phyloP scores from a whole-genome alignment of 1,140 invertebrate genomes.

The Centruroides sculpturatus region DNA sequence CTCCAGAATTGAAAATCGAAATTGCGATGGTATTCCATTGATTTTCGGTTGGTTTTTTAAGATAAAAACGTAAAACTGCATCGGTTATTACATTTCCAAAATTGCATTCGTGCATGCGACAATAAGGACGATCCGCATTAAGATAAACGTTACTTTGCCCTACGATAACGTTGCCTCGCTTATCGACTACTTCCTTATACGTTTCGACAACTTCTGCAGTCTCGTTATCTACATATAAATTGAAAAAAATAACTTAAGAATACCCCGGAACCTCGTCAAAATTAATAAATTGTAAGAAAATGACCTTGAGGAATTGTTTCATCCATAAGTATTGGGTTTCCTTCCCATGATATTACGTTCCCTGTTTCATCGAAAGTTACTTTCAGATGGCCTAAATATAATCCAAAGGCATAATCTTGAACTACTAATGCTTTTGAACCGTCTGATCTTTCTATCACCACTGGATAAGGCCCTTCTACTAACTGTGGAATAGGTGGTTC shows the following conservation, averaged over 20 bases:
- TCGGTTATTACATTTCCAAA: constrained; percentile 68
- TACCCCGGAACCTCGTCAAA: too few species aligned
- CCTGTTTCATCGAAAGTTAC: constrained; percentile 55
- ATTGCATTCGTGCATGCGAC: constrained; percentile 61
- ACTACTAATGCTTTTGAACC: constrained; percentile 66
- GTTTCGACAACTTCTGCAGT: constrained; percentile 43
- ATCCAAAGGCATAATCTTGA: constrained; percentile 81
- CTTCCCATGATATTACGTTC: constrained; percentile 49
- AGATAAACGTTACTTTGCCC: constrained; percentile 23
- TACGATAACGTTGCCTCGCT: constrained; percentile 34
- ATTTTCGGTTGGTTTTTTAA: constrained; percentile 16
- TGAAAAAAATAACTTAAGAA: too few species aligned
- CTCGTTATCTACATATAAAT: constrained; percentile 36
- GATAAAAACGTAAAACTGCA: constrained; percentile 40
- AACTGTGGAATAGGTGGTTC: constrained; percentile 46
- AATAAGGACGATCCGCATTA: constrained; percentile 35
- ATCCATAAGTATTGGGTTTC: constrained; percentile 66
- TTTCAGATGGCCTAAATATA: constrained; percentile 69
- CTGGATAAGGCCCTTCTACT: constrained; percentile 59
- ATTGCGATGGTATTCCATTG: constrained; percentile 61
- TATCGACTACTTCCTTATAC: constrained; percentile 41
- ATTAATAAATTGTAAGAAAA: too few species aligned
- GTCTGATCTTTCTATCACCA: constrained; percentile 47
- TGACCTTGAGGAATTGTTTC: constrained; percentile 32
- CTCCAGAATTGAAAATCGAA: constrained; percentile 55